Evolutionary conservation across 2,888 invertebrate genomes (phyloP).

Genomic region (Platypus cylindrus): DNA sequence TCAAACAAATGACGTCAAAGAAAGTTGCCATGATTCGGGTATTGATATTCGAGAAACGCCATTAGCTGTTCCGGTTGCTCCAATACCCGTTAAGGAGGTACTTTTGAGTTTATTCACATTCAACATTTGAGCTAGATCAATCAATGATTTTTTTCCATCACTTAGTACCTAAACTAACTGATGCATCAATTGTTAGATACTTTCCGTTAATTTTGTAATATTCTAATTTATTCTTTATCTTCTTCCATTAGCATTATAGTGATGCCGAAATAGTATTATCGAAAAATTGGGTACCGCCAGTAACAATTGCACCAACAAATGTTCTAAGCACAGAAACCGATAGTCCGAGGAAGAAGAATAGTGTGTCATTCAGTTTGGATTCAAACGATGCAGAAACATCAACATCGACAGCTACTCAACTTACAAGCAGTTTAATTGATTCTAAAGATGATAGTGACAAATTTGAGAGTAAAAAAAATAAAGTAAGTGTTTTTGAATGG

Average conservation of each 20-base stretch:
- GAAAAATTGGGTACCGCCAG: conserved; percentile 78
- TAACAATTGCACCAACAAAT: conserved; percentile 61
- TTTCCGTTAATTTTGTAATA: conserved; percentile 2
- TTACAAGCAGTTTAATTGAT: conserved; percentile 26
- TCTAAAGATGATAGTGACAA: conserved; percentile 45
- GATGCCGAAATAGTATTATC: conserved; percentile 81
- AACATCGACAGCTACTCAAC: conserved; percentile 24
- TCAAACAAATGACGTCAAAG: conserved; percentile 66
- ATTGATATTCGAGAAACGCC: conserved; percentile 73
- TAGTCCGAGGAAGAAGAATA: conserved; percentile 53
- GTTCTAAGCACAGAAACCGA: conserved; percentile 35
- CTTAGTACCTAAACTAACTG: no score
- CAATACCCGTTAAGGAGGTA: conserved; percentile 49
- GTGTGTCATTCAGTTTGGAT: conserved; percentile 60
- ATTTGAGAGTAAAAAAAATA: conserved; percentile 59
- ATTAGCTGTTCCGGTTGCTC: conserved; percentile 25
- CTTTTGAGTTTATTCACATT: no score
- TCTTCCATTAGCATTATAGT: conserved; percentile 50
- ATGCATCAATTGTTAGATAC: no score
- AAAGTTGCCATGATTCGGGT: conserved; percentile 80
- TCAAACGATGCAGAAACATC: conserved; percentile 39
- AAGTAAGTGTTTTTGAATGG: conserved; percentile 35
- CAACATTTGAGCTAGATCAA: background rate
- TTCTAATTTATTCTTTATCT: conserved; percentile 6
- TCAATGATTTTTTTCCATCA: conserved; percentile 7